Base-by-base conservation (phyloP, 2,888 invertebrate genomes). In the Auanema sp. region DNA sequence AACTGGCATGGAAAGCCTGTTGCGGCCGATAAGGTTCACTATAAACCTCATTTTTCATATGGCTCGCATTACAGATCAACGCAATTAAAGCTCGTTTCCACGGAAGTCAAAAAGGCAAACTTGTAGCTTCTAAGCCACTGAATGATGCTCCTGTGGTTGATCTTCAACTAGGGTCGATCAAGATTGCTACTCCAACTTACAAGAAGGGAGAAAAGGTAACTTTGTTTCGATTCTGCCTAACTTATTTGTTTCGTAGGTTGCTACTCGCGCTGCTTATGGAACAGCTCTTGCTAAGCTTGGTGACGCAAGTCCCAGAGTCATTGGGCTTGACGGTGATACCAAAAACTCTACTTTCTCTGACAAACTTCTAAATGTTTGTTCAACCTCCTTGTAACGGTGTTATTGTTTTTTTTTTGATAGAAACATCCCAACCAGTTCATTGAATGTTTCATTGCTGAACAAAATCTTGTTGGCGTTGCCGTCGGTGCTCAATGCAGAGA, bases 1-100 rank as follows among this genome's bases (percentile, higher is more conserved):
- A 93, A 94, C 86, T 98, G 96, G 96, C 98, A 99, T 84, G 98
- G 98, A 58, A 98, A 98, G 85, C 90, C 98, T 0, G 86, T 99
- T 18, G 65, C 76, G 24, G 65, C 58, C 24, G 77, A 78, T 10
- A 77, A 75, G 56, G 76, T 72, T 16, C 23, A 55, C 47, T n/a
- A 18, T 2, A 47, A 47, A 47, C 3, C 10, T 5, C 21, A 47
- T 47, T 47, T 8, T 47, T 21, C 8, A 18, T 47, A 47, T 16
- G 3, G 47, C 47, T 47, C n/a, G n/a, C n/a, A 33, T 60, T 61
- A 57, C 53, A 72, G 74, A 69, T 79, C 49, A 74, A 75, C 6
- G 74, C 73, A 5, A 81, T 81, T 64, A 63, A 72, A 51, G 71
- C 78, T 18, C 71, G 76, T 33, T 88, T 93, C 65, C 89, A 89